Percentiles rank a stretch among this genome's conserved stretches.
Conservation (phyloP, 92 coral and sea anemone genomes). For the Pocillopora meandrina region DNA sequence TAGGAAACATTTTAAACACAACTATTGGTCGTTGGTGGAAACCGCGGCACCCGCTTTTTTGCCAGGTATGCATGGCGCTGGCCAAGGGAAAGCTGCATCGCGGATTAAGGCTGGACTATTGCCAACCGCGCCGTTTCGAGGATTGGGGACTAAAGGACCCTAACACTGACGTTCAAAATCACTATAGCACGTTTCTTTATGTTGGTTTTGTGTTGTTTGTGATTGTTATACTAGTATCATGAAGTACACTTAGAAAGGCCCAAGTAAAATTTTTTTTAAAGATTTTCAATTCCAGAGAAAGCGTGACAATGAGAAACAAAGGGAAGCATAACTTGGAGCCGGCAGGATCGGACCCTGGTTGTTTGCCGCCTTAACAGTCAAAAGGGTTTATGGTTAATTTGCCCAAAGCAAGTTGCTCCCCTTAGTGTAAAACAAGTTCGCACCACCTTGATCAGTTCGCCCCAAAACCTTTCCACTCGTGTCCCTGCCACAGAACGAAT, state of each 20-base stretch:
- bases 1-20: slow-evolving; percentile 79
- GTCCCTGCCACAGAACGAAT: too few relatives aligned
- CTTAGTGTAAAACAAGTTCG: too few relatives aligned
- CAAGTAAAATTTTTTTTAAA: background rate
- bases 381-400: too few relatives aligned
- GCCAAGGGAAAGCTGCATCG: slow-evolving; percentile 88
- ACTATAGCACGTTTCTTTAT: slow-evolving; percentile 58
- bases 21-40: slow-evolving; percentile 97
- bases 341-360: too few relatives aligned
- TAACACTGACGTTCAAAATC: slow-evolving; percentile 37
- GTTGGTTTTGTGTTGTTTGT: slow-evolving; percentile 60
- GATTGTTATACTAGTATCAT: slow-evolving; percentile 50
- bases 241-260: background rate
- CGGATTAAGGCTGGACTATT: slow-evolving; percentile 85
- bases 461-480: too few relatives aligned
- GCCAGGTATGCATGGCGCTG: slow-evolving; percentile 96
- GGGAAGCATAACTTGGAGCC: too few relatives aligned
- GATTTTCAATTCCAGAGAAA: background rate
- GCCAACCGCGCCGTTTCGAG: slow-evolving; percentile 74
- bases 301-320: too few relatives aligned
- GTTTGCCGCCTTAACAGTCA: too few relatives aligned
- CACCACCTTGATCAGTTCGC: too few relatives aligned
- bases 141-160: slow-evolving; percentile 88
- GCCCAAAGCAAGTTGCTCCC: too few relatives aligned
- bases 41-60: slow-evolving; percentile 89